Evolutionary conservation across 2,888 invertebrate genomes (phyloP).

Genomic region (Archips xylosteana): DNA sequence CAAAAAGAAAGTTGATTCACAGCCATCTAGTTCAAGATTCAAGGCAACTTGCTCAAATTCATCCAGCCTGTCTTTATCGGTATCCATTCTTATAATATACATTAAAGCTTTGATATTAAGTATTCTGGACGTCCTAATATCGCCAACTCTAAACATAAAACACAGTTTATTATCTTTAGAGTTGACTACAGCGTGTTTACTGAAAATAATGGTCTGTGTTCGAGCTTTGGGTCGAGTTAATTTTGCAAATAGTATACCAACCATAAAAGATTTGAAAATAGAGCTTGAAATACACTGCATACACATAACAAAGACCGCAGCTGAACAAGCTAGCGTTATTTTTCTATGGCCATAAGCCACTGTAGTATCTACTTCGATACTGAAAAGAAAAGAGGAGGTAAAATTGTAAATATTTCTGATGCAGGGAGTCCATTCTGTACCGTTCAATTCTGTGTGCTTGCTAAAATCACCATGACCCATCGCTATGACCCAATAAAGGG

Average conservation of each 20-base stretch:
- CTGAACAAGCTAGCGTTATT: conserved; percentile 96
- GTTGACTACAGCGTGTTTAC: conserved; percentile 94
- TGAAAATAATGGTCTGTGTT: conserved; percentile 97
- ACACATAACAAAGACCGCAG: conserved; percentile 97
- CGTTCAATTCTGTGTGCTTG: conserved; percentile 85
- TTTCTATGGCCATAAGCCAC: conserved; percentile 94
- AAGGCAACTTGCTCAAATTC: conserved; percentile 94
- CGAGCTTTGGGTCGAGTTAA: conserved; percentile 97
- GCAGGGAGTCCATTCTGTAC: conserved; percentile 92
- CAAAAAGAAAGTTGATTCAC: conserved; percentile 96
- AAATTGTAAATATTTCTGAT: conserved; percentile 94
- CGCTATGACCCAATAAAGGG: conserved; percentile 96
- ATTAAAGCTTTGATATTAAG: conserved; percentile 96
- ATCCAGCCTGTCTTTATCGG: conserved; percentile 91
- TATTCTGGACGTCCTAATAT: conserved; percentile 97
- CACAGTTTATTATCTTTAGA: conserved; percentile 94
- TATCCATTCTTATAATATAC: conserved; percentile 91
- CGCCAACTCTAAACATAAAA: conserved; percentile 96
- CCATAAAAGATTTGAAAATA: conserved; percentile 92
- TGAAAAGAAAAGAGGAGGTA: conserved; percentile 97
- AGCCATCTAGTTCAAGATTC: conserved; percentile 91
- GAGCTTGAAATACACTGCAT: conserved; percentile 97
- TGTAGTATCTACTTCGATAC: conserved; percentile 98
- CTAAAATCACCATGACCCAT: conserved; percentile 95
- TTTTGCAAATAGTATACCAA: conserved; percentile 97